Evolutionary conservation across 2,113 vertebrate genomes (phyloP), one percentile per base, ranked within the genome.

Genomic region (Entomyzon cyanotis): DNA sequence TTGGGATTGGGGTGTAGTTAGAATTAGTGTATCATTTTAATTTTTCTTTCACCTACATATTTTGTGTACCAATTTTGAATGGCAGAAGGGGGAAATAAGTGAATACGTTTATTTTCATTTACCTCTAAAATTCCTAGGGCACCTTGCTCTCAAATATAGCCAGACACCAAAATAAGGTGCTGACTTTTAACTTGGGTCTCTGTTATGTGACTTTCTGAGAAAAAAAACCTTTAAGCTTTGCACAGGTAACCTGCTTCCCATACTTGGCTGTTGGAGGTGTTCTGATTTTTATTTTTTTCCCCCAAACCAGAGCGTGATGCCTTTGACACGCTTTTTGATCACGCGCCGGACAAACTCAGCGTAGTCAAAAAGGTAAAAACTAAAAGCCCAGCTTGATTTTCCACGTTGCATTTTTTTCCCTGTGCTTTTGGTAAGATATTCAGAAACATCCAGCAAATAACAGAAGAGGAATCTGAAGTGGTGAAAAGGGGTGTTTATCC

Each of bases 281-380:
- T 67, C 18, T 88, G 18, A 84, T 74, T 65, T 37, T 10, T 15
- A 12, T 5, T 8, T 56, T 44, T 11, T 4, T 1, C 9, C 7
- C 31, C 46, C 24, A 46, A 94, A 77, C 47, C 96, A 99, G 99
- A 99, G 55, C 98, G 98, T 1, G 99, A 99, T 39, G 98, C 98
- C 82, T 99, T 99, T 70, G 99, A 99, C 95, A 99, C 98, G 0
- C 98, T 99, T 28, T 98, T 99, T 19, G 99, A 99, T 96, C 99
- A 99, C 0, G 98, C 98, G 1, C 99, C 99, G 3, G 98, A 99
- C 96, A 99, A 99, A 84, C 98, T 99, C 88, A 99, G 96, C 5
- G 96, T 99, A 33, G 98, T 99, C 52, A 99, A 99, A 93, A 98
- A 98, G 98, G 98, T 99, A 94, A 97, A 76, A 58, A n/a, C 15